phyloP scores from a whole-genome alignment of 2,888 invertebrate species.

The Cheilosia vulpina region DNA sequence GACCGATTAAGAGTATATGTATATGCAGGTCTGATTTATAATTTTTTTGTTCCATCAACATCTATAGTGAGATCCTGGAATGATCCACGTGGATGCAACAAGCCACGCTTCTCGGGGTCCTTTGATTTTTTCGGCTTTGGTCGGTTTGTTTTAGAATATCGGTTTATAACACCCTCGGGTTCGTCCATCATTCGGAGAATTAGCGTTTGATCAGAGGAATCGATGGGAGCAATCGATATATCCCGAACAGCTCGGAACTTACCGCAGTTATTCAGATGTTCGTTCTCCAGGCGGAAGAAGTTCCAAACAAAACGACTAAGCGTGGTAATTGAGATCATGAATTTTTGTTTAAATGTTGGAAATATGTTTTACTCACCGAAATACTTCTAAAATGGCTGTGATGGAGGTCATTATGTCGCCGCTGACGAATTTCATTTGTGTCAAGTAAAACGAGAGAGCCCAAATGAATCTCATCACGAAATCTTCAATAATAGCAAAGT shows the following conservation, averaged over 20 bases:
- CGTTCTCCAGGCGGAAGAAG: slow-evolving; percentile 99
- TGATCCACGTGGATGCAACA: slow-evolving; percentile 84
- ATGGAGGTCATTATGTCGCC: slow-evolving; percentile 93
- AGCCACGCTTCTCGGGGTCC: slow-evolving; percentile 85
- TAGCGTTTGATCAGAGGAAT: slow-evolving; percentile 95
- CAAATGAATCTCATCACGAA: slow-evolving; percentile 96
- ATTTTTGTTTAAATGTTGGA: background rate
- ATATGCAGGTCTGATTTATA: slow-evolving; percentile 75
- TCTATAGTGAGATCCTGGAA: slow-evolving; percentile 82
- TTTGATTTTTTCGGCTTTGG: slow-evolving; percentile 86
- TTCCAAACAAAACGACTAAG: slow-evolving; percentile 98
- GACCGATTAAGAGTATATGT: slow-evolving; percentile 30
- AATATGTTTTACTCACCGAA: slow-evolving; percentile 86
- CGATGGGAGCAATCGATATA: slow-evolving; percentile 97
- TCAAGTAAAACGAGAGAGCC: slow-evolving; percentile 93
- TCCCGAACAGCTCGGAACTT: slow-evolving; percentile 99
- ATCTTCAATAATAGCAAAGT: slow-evolving; percentile 98
- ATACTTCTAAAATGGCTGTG: slow-evolving; percentile 93
- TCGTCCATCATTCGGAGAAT: slow-evolving; percentile 98
- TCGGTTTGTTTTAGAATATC: slow-evolving; percentile 86
- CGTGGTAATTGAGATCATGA: background rate
- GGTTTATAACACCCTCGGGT: slow-evolving; percentile 92
- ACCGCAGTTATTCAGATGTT: slow-evolving; percentile 99
- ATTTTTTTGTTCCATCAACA: slow-evolving; percentile 81
- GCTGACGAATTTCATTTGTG: slow-evolving; percentile 90